Percentiles rank a stretch among this genome's conserved stretches.
Evolutionary conservation across 1,140 invertebrate species (phyloP).

Genomic region (Neodiprion lecontei): DNA sequence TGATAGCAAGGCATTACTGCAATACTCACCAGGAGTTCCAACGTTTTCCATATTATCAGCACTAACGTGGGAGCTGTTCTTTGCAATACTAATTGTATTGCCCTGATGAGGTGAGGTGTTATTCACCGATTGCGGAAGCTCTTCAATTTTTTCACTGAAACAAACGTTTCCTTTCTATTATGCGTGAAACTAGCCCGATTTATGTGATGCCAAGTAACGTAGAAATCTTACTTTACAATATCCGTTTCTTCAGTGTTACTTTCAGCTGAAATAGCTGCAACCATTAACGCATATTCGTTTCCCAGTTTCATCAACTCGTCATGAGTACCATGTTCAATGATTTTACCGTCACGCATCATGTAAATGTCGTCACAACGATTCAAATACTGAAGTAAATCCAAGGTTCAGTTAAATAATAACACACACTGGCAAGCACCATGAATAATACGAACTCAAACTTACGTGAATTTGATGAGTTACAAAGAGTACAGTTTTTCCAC

Average conservation of each 20-base stretch:
- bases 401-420: neutral
- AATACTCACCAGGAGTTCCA: too few species aligned
- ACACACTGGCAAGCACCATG: neutral
- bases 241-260: slow-evolving; percentile 20
- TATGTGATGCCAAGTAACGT: too few species aligned
- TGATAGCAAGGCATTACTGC: too few species aligned
- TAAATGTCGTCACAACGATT: slow-evolving; percentile 66
- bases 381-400: slow-evolving; percentile 59
- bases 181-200: too few species aligned
- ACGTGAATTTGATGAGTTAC: slow-evolving; percentile 71
- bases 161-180: too few species aligned
- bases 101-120: too few species aligned
- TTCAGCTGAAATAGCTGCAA: slow-evolving; percentile 35
- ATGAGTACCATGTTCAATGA: slow-evolving; percentile 74
- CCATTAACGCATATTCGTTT: slow-evolving; percentile 66
- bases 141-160: too few species aligned
- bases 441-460: neutral
- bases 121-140: too few species aligned
- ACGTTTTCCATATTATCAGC: too few species aligned
- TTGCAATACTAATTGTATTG: too few species aligned
- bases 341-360: slow-evolving; percentile 68
- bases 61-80: too few species aligned
- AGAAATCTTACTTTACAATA: slow-evolving; percentile 23
- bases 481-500: slow-evolving; percentile 73
- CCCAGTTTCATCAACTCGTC: slow-evolving; percentile 67